phyloP scores from a whole-genome alignment of 1,140 invertebrate species.

The Sycophila sp. region DNA sequence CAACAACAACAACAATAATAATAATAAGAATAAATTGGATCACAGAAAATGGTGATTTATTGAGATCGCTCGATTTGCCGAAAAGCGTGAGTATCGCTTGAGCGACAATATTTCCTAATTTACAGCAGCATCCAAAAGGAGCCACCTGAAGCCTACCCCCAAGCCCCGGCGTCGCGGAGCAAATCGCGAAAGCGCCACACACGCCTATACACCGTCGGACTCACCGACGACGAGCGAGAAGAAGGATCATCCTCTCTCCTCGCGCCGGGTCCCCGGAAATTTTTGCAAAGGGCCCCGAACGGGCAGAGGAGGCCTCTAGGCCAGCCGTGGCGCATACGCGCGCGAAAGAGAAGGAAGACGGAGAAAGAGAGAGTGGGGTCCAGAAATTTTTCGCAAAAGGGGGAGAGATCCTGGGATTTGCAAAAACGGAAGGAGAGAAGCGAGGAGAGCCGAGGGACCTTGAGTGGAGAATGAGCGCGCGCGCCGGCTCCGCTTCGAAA shows the following conservation, averaged over 20 bases:
- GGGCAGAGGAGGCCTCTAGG: too few relatives aligned
- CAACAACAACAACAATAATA: too few relatives aligned
- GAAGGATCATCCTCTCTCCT: neutral
- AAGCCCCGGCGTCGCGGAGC: neutral
- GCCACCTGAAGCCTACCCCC: neutral
- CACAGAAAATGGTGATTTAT: too few relatives aligned
- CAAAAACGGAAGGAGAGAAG: constrained; percentile 31
- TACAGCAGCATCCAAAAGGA: neutral
- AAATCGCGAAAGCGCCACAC: neutral
- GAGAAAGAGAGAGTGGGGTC: neutral
- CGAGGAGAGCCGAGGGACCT: neutral
- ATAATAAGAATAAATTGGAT: too few relatives aligned
- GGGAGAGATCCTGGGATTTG: constrained; percentile 31
- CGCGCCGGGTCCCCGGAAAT: constrained; percentile 10
- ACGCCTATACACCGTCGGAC: neutral
- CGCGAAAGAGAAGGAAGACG: neutral
- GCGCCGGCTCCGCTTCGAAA: constrained; percentile 1
- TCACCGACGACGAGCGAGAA: neutral
- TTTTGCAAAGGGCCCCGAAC: constrained; percentile 13
- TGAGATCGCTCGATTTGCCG: too few relatives aligned
- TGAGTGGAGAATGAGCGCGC: constrained; percentile 26
- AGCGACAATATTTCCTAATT: too few relatives aligned
- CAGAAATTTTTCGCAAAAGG: constrained; percentile 34
- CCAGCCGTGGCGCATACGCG: neutral
- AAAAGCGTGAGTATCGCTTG: too few relatives aligned